Conservation (phyloP, 2,113 vertebrate genomes). For the Haemorhous mexicanus region DNA sequence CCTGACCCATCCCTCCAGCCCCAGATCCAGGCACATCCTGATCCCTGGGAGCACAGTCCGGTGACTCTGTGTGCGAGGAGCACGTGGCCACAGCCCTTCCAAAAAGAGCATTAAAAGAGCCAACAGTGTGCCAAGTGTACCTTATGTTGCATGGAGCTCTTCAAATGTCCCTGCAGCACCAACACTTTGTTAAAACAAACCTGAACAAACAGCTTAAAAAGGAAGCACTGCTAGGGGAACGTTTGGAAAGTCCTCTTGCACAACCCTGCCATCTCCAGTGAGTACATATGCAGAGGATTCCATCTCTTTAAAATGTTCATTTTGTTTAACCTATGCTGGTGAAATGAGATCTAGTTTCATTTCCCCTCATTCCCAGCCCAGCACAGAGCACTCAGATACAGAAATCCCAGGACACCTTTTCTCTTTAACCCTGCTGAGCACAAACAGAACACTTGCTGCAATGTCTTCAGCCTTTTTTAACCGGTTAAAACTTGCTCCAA, state of each 20-base stretch:
- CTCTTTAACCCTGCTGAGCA: background rate
- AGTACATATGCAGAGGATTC: background rate
- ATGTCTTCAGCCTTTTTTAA: background rate
- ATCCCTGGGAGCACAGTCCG: background rate
- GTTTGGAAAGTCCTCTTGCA: background rate
- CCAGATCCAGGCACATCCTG: rapidly evolving
- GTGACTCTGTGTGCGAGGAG: rapidly evolving
- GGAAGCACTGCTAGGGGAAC: background rate
- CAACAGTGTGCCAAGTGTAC: background rate
- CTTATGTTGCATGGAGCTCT: background rate
- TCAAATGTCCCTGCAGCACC: background rate
- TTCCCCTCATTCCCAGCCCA: background rate
- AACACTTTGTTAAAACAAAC: background rate
- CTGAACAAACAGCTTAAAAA: background rate
- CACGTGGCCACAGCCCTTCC: background rate
- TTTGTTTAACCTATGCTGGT: background rate
- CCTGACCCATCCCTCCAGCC: background rate
- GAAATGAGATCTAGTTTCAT: background rate
- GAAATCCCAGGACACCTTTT: background rate
- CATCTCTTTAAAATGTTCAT: background rate
- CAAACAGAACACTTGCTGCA: background rate
- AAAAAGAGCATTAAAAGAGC: background rate
- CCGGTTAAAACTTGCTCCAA: too few relatives aligned
- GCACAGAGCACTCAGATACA: background rate
- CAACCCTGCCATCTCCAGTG: background rate